phyloP scores from a whole-genome alignment of 2,797 vertebrate species.

The Tiaroga cobitis region DNA sequence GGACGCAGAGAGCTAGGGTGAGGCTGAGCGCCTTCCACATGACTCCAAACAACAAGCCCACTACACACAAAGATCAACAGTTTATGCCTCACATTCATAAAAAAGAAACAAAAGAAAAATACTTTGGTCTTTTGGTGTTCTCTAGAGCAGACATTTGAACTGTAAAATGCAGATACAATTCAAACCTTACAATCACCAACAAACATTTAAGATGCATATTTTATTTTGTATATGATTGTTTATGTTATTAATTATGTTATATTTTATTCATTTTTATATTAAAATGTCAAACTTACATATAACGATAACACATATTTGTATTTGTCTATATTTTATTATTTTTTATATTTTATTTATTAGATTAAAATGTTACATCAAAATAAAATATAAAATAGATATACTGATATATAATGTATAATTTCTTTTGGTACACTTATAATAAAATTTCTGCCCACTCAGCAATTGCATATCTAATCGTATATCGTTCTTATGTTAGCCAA shows the following conservation, averaged over 20 bases:
- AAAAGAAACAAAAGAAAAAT: background rate
- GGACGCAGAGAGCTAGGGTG: slow-evolving; percentile 89
- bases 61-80: slow-evolving; percentile 47
- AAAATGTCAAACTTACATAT: background rate
- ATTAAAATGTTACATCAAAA: background rate
- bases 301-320: background rate
- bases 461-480: slow-evolving; percentile 6
- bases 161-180: background rate
- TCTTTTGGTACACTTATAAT: background rate
- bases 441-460: background rate
- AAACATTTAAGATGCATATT: background rate
- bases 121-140: background rate
- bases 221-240: background rate
- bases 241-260: background rate
- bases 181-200: background rate
- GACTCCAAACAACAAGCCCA: slow-evolving; percentile 56
- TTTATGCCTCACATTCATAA: background rate
- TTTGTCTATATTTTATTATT: background rate
- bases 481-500: background rate
- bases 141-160: background rate
- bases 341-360: background rate
- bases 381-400: background rate
- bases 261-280: background rate
- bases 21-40: slow-evolving; percentile 90
- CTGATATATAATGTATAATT: background rate